Evolutionary conservation across 1,140 invertebrate genomes (phyloP).

Genomic region (Panagrolaimus sp.): DNA sequence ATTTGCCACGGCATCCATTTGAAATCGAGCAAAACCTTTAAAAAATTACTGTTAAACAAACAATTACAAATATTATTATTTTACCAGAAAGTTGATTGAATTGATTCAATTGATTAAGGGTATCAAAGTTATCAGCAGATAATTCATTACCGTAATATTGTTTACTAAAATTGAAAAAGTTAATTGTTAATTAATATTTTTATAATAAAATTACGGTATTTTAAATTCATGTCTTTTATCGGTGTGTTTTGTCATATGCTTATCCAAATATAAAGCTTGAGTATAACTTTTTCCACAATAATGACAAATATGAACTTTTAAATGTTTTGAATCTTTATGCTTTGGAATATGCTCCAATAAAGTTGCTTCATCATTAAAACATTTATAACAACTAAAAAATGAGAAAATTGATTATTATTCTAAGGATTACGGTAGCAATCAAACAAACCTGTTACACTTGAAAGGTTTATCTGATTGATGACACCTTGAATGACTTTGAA

Average conservation of each 20-base stretch:
- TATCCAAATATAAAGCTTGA: constrained; percentile 94
- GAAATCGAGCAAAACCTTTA: background rate
- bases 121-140: background rate
- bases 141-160: constrained; percentile 8
- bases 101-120: background rate
- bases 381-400: constrained; percentile 78
- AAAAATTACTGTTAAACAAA: too few species aligned
- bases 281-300: constrained; percentile 99
- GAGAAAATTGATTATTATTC: background rate
- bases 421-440: background rate
- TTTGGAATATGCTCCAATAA: constrained; percentile 95
- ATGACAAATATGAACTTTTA: constrained; percentile 95
- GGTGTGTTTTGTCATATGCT: constrained; percentile 94
- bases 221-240: constrained; percentile 52
- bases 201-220: background rate
- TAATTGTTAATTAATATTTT: too few species aligned
- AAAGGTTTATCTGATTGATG: constrained; percentile 96
- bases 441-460: constrained; percentile 77
- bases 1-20: background rate
- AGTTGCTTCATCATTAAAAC: constrained; percentile 88
- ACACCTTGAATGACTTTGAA: constrained; percentile 92
- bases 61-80: background rate
- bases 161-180: background rate
- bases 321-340: constrained; percentile 97
- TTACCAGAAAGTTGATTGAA: background rate